These are phyloP conservation scores for Meloidogyne exigua DNA, from an alignment of 1,140 invertebrate genomes.

Conservation along the genomic window DNA sequence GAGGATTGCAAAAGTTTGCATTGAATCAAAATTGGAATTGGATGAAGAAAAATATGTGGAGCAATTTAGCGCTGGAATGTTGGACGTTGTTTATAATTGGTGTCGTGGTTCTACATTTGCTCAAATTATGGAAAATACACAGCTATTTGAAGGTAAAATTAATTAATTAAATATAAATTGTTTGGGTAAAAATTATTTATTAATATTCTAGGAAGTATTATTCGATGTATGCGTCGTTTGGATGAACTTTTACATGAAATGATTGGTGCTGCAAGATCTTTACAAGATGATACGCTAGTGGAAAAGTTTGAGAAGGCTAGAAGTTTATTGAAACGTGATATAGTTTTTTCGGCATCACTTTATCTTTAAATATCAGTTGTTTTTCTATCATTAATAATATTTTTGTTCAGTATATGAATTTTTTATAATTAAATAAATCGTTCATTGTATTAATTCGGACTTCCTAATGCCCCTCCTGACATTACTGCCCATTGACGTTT, in stretches of 20 bases:
- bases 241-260: constrained; percentile 93
- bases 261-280: constrained; percentile 86
- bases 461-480: background rate
- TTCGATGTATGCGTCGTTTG: constrained; percentile 89
- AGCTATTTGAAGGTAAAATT: constrained; percentile 89
- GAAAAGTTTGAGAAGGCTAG: constrained; percentile 82
- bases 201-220: constrained; percentile 79
- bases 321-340: constrained; percentile 81
- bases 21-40: constrained; percentile 83
- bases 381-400: background rate
- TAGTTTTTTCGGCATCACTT: constrained; percentile 95
- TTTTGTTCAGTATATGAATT: background rate
- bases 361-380: constrained; percentile 77
- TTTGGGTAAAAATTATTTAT: background rate
- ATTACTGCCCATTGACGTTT: background rate
- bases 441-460: background rate
- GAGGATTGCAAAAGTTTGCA: constrained; percentile 81
- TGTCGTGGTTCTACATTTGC: constrained; percentile 87
- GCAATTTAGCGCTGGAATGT: constrained; percentile 86
- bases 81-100: constrained; percentile 97
- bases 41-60: constrained; percentile 88
- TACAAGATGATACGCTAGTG: constrained; percentile 75
- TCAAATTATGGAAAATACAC: constrained; percentile 91
- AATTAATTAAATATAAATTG: background rate
- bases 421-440: too few species aligned